Evolutionary conservation across 2,888 invertebrate species (phyloP), one percentile per base, ranked within the genome.

Genomic region (Leptothorax acervorum): DNA sequence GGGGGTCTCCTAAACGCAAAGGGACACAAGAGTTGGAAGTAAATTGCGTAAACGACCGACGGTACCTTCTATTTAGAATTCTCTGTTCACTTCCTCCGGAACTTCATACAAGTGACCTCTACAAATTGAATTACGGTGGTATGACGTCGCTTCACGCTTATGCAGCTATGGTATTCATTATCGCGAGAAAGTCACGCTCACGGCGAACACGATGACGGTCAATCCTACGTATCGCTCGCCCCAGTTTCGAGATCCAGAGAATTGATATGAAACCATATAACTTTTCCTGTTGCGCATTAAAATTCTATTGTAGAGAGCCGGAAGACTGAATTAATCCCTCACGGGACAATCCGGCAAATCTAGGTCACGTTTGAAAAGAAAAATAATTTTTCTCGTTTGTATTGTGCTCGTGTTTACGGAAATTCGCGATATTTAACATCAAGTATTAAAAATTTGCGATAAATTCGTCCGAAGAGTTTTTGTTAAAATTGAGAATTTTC

Each of bases 71-170:
- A 60, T 60, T 51, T 51, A 39, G 9, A 23, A 60, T 62, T 60
- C 71, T 48, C 71, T 12, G 71, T 79, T 79, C 70, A n/a, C 71
- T 23, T 79, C 35, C 39, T 35, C 18, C 60, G 60, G 18, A 39
- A 60, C 39, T 71, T 48, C 48, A 60, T 39, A 48, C 79, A 60
- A 73, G 60, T 62, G 79, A 81, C 28, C 28, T 81, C 60, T 60
- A 71, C 48, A 71, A 62, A 81, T 81, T 81, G 73, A 81, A 81
- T 81, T 71, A 73, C 60, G 60, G 28, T 51, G n/a, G 48, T 60
- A 48, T 57, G 45, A 79, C 57, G 57, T 60, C 60, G 73, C 45
- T 71, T 18, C 55, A 23, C 51, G 11, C 31, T 23, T 23, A 23
- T 23, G 23, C 23, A 23, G 23, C 31, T 57, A 11, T 31, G 71